Evolutionary conservation across 2,888 invertebrate species (phyloP).

Genomic region (Charanyca ferruginea): DNA sequence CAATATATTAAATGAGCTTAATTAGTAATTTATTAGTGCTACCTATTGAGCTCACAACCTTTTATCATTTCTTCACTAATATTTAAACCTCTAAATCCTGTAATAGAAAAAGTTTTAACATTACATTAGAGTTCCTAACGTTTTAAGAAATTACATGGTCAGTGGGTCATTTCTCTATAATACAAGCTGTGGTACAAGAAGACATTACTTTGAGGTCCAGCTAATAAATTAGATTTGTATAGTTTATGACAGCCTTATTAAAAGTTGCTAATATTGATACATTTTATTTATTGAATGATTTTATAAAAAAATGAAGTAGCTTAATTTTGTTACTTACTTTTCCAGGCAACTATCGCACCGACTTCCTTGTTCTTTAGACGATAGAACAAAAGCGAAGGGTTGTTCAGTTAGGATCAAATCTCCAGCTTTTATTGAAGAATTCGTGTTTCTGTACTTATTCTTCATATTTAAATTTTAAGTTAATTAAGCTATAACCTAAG

Average conservation of each 20-base stretch:
- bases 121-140: too few relatives aligned
- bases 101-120: neutral
- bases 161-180: too few relatives aligned
- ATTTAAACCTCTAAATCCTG: neutral
- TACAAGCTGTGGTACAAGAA: neutral
- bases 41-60: neutral
- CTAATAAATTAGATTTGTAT: neutral
- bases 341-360: conserved; percentile 95
- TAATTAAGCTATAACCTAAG: conserved; percentile 51
- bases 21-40: neutral
- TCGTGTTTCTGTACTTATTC: conserved; percentile 82
- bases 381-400: conserved; percentile 94
- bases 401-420: conserved; percentile 93
- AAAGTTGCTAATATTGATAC: neutral
- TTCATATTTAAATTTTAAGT: conserved; percentile 77
- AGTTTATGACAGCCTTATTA: too few relatives aligned
- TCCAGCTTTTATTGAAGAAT: conserved; percentile 91
- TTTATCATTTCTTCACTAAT: conserved; percentile 1
- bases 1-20: neutral
- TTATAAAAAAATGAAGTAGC: neutral
- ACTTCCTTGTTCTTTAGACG: conserved; percentile 93
- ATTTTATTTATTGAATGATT: too few relatives aligned
- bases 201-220: neutral
- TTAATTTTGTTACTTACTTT: conserved; percentile 88
- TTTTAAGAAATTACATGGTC: neutral